A percentile compares a stretch with the other conserved stretches of the same genome.
phyloP scores from a whole-genome alignment of 2,888 invertebrate genomes.

The Tinea trinotella region DNA sequence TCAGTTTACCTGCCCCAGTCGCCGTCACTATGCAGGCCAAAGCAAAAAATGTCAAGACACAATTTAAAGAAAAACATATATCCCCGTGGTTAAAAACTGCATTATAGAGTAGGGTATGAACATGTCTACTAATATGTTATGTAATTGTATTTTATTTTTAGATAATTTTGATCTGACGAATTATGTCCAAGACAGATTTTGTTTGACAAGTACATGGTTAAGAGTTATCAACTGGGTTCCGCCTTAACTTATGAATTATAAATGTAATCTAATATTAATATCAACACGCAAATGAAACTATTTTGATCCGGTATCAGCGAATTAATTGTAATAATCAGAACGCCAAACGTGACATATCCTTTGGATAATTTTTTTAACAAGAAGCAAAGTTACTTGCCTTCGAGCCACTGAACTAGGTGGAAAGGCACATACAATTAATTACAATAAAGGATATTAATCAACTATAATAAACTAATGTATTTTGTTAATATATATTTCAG shows the following conservation, averaged over 20 bases:
- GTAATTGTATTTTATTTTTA: too few species aligned
- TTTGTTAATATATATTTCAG: too few species aligned
- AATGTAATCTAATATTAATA: constrained; percentile 52
- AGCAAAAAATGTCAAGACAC: too few species aligned
- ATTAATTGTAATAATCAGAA: constrained; percentile 12
- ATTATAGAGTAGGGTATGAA: too few species aligned
- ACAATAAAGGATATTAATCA: background rate
- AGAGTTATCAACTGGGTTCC: constrained; percentile 31
- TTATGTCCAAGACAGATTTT: background rate
- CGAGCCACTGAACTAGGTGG: background rate
- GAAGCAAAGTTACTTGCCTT: background rate
- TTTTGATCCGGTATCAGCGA: constrained; percentile 49
- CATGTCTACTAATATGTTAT: too few species aligned
- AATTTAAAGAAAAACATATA: too few species aligned
- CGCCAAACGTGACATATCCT: constrained; percentile 6
- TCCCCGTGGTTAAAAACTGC: too few species aligned
- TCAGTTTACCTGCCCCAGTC: too few species aligned
- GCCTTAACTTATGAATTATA: constrained; percentile 49
- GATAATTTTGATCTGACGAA: too few species aligned
- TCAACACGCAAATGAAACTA: constrained; percentile 43
- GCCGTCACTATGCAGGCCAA: too few species aligned
- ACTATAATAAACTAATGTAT: too few species aligned
- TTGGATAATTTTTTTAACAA: background rate
- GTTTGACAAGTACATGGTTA: too few species aligned
- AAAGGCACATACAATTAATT: background rate